phyloP scores from a whole-genome alignment of 2,888 invertebrate genomes.

The Tachina fera region DNA sequence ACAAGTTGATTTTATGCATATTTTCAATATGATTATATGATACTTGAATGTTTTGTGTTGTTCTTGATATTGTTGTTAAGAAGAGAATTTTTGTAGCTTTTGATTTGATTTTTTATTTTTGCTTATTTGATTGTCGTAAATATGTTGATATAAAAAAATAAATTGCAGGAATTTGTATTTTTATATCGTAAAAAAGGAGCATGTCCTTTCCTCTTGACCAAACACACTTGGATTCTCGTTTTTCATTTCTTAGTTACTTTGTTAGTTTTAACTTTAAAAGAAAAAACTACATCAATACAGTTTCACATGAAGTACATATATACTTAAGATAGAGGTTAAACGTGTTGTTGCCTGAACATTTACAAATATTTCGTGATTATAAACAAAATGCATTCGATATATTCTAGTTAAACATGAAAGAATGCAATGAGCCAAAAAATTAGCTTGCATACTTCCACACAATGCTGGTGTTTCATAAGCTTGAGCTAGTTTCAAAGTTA shows the following conservation, averaged over 20 bases:
- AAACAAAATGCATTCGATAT: constrained; percentile 63
- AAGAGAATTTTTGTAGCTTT: constrained; percentile 5
- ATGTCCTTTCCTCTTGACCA: constrained; percentile 29
- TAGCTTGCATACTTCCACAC: not conserved
- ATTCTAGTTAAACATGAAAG: constrained; percentile 44
- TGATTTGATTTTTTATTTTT: constrained; percentile 44
- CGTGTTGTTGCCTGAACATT: constrained; percentile 68
- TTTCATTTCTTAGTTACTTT: constrained; percentile 13
- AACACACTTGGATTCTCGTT: not conserved
- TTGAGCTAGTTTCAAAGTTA: too few species aligned
- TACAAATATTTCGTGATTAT: constrained; percentile 72
- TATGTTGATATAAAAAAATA: constrained; percentile 29
- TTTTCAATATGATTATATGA: constrained; percentile 39
- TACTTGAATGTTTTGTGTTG: not conserved
- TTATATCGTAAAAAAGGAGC: not conserved
- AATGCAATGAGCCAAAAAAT: constrained; percentile 28
- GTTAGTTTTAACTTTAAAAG: constrained; percentile 21
- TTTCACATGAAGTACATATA: too few species aligned
- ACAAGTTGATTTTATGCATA: constrained; percentile 57
- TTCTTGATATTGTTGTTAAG: constrained; percentile 29
- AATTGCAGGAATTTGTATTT: constrained; percentile 38
- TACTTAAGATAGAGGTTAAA: constrained; percentile 57
- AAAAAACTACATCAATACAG: too few species aligned
- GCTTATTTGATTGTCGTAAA: constrained; percentile 52
- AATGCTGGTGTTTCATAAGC: constrained; percentile 7